Base-by-base conservation (phyloP, 2,888 invertebrate genomes). In the Elysia crispata region DNA sequence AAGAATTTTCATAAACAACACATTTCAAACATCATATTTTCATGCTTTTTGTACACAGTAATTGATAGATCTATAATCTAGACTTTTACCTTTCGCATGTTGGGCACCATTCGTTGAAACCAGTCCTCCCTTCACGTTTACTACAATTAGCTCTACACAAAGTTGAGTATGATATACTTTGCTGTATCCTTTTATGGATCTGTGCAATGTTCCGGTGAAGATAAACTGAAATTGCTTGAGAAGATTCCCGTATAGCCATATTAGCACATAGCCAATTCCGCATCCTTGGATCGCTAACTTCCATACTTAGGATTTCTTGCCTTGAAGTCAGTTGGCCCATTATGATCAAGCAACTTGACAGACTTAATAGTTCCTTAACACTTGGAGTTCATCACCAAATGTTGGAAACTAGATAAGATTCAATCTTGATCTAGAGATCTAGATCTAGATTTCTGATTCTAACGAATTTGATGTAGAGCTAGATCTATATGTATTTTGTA, bases 321-420 rank as follows among this genome's bases (percentile, higher is more conserved):
- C 83, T 77, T n/a, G 83, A 84, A 15, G 83, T 73, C 66, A 79
- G 57, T 62, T 83, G 83, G 0, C 85, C 85, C 85, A 85, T 85
- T 25, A 3, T 41, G 41, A 66, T n/a, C n/a, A n/a, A n/a, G n/a
- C n/a, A n/a, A n/a, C n/a, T n/a, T n/a, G n/a, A n/a, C n/a, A n/a
- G n/a, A n/a, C n/a, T n/a, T n/a, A 41, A 6, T 41, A 41, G 11
- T 3, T 41, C 41, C 41, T 41, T 41, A 6, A 3, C 3, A 41
- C 5, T 41, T 6, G 41, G 41, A 3, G 6, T 23, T 67, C 30
- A 23, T 15, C 64, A 18, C 23, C 64, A 18, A 64, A 64, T 18
- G 13, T 64, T 64, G 25, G 11, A 64, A 25, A 67, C 67, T 8
- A 67, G 6, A 67, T 30, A 11, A 41, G 11, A 41, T 41, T 41